A percentile compares a stretch with the other conserved stretches of the same genome.
These are phyloP conservation scores for Cabera pusaria DNA, from an alignment of 2,888 invertebrate genomes.

Conservation along the genomic window DNA sequence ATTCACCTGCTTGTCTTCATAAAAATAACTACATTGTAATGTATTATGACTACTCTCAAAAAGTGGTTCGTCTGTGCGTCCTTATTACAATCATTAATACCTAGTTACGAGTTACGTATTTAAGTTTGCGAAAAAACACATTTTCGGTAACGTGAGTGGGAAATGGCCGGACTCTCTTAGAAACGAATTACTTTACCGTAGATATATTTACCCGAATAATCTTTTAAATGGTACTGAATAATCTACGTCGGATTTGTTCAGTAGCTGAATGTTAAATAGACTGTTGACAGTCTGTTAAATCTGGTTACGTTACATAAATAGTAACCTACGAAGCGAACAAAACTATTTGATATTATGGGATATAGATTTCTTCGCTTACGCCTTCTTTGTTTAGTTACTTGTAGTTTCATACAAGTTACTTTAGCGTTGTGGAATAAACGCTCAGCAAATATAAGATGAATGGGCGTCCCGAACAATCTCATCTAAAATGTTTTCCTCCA, in stretches of 20 bases:
- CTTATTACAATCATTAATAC: constrained; percentile 8
- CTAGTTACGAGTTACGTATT: constrained; percentile 20
- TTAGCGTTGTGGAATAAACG: no score
- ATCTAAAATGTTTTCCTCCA: constrained; percentile 6
- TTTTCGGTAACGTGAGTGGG: constrained; percentile 5
- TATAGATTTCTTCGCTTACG: no score
- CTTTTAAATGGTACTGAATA: constrained; percentile 3
- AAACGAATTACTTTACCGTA: constrained; percentile 16
- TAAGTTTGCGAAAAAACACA: constrained; percentile 14
- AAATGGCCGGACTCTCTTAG: constrained; percentile 9
- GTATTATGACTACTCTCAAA: neutral
- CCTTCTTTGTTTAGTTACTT: no score
- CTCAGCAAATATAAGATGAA: neutral
- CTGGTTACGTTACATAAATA: no score
- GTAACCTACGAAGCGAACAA: no score
- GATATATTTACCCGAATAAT: constrained; percentile 17
- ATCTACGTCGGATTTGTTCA: neutral
- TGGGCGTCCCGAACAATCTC: neutral
- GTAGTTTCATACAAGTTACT: no score
- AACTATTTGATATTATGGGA: no score
- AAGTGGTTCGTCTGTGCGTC: constrained; percentile 4
- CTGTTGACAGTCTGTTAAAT: no score
- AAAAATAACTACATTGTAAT: no score
- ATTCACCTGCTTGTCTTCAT: no score
- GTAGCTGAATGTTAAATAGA: no score